Conservation (phyloP, 2,113 vertebrate species). For the Falco punctatus region DNA sequence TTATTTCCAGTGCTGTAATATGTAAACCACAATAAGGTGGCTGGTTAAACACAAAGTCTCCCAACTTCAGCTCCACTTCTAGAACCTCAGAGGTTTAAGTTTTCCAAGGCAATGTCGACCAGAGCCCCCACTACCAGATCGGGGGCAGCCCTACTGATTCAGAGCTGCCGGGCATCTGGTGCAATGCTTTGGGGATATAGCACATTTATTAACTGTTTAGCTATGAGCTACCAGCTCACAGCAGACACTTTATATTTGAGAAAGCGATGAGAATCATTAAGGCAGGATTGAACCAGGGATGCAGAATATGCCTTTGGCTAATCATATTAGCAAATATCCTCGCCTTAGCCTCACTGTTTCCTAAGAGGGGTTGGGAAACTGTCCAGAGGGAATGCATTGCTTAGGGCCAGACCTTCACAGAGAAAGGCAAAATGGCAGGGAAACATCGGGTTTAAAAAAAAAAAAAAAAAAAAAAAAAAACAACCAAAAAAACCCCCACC, state of each 20-base stretch:
- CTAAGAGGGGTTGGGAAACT: slow-evolving; percentile 10
- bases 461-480: background rate
- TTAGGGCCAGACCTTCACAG: background rate
- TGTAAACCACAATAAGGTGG: background rate
- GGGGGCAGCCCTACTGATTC: background rate
- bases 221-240: background rate
- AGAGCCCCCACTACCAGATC: background rate
- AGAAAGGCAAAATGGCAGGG: background rate
- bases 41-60: background rate
- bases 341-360: background rate
- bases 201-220: background rate
- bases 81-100: background rate
- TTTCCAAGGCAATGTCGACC: background rate
- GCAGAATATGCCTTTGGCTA: background rate
- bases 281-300: background rate
- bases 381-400: background rate
- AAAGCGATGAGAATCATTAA: background rate
- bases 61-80: background rate
- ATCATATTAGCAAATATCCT: background rate
- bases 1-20: background rate
- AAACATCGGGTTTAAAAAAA: background rate
- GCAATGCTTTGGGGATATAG: background rate
- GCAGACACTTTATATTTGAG: background rate
- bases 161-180: background rate
- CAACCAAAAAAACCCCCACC: too few relatives aligned